Base-by-base conservation (phyloP, 2,797 vertebrate genomes). In the Epinephelus malabaricus region DNA sequence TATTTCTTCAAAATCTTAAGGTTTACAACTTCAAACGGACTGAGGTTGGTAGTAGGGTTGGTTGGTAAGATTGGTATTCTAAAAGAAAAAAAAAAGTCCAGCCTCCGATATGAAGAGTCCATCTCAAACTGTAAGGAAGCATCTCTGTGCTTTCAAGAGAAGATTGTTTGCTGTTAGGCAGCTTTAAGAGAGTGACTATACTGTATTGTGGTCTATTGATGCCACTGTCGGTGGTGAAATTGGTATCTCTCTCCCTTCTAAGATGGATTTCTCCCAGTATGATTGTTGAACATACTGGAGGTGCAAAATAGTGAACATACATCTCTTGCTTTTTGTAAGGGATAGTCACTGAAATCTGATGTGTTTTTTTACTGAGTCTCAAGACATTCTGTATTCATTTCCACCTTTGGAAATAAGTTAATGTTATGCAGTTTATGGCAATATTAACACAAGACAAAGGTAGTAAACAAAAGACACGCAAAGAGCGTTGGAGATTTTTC, bases 241-340 rank as follows among this genome's bases (percentile, higher is more conserved):
- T 81, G 55, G 71, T 72, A 60, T 77, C 59, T 55, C 38, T 82
- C 54, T 69, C 49, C 53, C 62, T 43, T 61, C 23, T 25, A 10
- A 65, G 71, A 86, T 69, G 43, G 66, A 84, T 86, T 69, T 70
- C 38, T 13, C n/a, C 34, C 61, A 25, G 49, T 66, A 69, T 70
- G 74, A 81, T 34, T 77, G 46, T 30, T 58, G 56, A 83, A 72
- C 38, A 61, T 34, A 38, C 23, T 4, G 54, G 49, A 64, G 27
- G 27, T 66, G 40, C 47, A 74, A 76, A 47, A 34, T 4, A 56
- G 34, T 47, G n/a, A 66, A 67, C 70, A 51, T n/a, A 8, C 17
- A 51, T 38, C 46, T 65, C 64, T 7, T 49, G 13, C 45, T 78
- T 13, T 63, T 43, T 64, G 47, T 62, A 9, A 40, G 17, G 12